Base-by-base conservation (phyloP, 2,797 vertebrate species). In the Siniperca scherzeri region DNA sequence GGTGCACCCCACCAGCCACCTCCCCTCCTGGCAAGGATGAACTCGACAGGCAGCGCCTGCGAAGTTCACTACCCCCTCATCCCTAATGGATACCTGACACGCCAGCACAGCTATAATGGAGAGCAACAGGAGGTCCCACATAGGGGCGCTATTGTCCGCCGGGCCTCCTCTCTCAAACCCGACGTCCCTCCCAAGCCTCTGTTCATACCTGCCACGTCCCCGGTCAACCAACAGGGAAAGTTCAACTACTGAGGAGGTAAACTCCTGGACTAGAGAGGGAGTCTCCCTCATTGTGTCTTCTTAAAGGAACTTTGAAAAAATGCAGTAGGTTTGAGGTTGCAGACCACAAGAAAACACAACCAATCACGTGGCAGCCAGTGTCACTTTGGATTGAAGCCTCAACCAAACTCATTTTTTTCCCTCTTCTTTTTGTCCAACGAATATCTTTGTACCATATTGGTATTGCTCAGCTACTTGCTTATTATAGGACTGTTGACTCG, bases 371-470 rank as follows among this genome's bases (percentile, higher is more conserved):
- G 87, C 93, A 91, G 89, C 89, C 70, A 85, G 83, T 87, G 91
- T 94, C 83, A 92, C 91, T 88, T 91, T 93, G 91, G 88, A 92
- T 82, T 81, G 86, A 91, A 90, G 93, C 92, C 93, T 95, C 95
- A 95, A 94, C 92, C 91, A 92, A 93, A 90, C 93, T 88, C 88
- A 81, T 93, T 92, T 84, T 89, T 80, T 50, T 86, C 88, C 48
- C 46, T 50, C 76, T 80, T 81, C 55, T 86, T 93, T 94, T 89
- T 85, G 91, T 95, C 92, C 93, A 83, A 93, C 92, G 78, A 93
- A 95, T 95, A 95, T 96, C 94, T 95, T 95, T 97, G 95, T 97
- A 97, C 96, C 96, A 97, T 97, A 97, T 97, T 97, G 96, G 96
- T 97, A 97, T 96, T 95, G 94, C 94, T 96, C 94, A 94, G 94